These are phyloP conservation scores for Meandrusa payeni DNA, from an alignment of 2,888 invertebrate genomes.

Conservation along the genomic window DNA sequence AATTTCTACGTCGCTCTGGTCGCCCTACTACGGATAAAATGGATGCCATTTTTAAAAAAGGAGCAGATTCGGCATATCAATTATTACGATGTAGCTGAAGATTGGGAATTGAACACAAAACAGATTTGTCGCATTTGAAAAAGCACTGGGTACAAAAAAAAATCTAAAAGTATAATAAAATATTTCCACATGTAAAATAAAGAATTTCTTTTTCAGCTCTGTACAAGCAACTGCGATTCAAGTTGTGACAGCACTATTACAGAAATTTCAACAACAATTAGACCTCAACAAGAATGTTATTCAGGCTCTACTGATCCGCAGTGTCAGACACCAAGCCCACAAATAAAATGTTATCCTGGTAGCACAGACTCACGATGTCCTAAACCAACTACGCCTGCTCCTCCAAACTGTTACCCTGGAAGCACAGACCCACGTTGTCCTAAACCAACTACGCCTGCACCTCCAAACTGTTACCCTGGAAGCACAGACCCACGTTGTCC, in stretches of 20 bases:
- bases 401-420: background rate
- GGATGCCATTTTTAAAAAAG: too few relatives aligned
- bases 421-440: background rate
- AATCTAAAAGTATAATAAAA: too few relatives aligned
- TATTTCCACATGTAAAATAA: too few relatives aligned
- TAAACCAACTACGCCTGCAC: background rate
- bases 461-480: background rate
- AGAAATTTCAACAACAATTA: slow-evolving; percentile 54
- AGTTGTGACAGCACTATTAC: slow-evolving; percentile 52
- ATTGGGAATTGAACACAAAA: too few relatives aligned
- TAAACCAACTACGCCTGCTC: background rate
- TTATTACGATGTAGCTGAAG: too few relatives aligned
- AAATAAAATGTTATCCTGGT: slow-evolving; percentile 28
- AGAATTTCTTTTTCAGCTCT: slow-evolving; percentile 62
- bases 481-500: background rate
- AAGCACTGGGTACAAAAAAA: too few relatives aligned
- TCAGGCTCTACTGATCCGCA: slow-evolving; percentile 33
- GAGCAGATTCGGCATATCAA: too few relatives aligned
- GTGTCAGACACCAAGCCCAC: slow-evolving; percentile 29
- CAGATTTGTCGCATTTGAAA: too few relatives aligned
- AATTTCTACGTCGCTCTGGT: too few relatives aligned
- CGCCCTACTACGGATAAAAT: too few relatives aligned
- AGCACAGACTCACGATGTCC: background rate
- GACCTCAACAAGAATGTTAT: slow-evolving; percentile 40
- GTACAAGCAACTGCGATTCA: slow-evolving; percentile 62